Percentiles rank a stretch among this genome's conserved stretches.
These are phyloP conservation scores for Spisula subtruncata DNA, from an alignment of 2,888 invertebrate genomes.

Conservation along the genomic window DNA sequence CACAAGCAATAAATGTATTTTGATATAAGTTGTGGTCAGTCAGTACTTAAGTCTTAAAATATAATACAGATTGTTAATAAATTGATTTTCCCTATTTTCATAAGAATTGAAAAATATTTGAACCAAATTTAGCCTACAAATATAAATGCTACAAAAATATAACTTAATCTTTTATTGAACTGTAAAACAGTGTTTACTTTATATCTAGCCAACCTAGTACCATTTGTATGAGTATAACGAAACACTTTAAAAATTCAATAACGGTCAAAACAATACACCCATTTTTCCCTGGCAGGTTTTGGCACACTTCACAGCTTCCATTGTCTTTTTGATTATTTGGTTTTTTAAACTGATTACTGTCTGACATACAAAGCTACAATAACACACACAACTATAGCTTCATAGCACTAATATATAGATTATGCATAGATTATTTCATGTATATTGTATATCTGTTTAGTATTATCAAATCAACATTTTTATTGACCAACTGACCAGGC, in stretches of 20 bases:
- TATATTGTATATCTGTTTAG: background rate
- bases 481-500: background rate
- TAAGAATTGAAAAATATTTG: constrained; percentile 33
- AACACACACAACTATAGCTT: constrained; percentile 3
- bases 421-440: constrained; percentile 18
- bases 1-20: background rate
- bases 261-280: constrained; percentile 46
- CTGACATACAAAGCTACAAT: constrained; percentile 18
- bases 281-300: constrained; percentile 54
- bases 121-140: constrained; percentile 26
- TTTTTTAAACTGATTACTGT: constrained; percentile 13
- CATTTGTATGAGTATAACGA: constrained; percentile 33
- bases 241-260: constrained; percentile 46
- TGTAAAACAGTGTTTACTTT: constrained; percentile 48
- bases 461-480: background rate
- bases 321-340: constrained; percentile 38
- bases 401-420: background rate
- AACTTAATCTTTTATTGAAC: constrained; percentile 47
- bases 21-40: too few relatives aligned
- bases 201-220: constrained; percentile 40
- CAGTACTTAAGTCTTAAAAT: background rate
- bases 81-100: constrained; percentile 16
- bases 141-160: constrained; percentile 41
- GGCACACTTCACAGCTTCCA: constrained; percentile 48
- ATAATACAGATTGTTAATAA: background rate